Conservation (phyloP, 2,888 invertebrate genomes). For the Timandra comae region DNA sequence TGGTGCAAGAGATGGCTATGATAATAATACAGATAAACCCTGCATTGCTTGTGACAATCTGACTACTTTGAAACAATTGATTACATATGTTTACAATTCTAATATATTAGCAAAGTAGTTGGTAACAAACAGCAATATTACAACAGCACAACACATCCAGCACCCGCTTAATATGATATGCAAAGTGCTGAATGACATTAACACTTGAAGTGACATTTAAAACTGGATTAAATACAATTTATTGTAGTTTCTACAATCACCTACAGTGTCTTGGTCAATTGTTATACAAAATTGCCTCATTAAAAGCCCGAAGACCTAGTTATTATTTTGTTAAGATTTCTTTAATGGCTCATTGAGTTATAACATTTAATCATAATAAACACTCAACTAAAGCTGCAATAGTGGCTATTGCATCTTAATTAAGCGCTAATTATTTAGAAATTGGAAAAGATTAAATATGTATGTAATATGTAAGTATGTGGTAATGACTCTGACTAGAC, state of each 20-base stretch:
- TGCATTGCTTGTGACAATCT: slow-evolving; percentile 39
- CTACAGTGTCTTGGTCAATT: slow-evolving; percentile 24
- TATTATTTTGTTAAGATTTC: no score
- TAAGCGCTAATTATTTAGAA: no score
- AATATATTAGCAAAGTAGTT: slow-evolving; percentile 40
- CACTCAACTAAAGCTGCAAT: no score
- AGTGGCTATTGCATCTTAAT: no score
- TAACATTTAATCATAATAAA: no score
- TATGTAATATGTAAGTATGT: no score
- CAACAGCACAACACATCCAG: slow-evolving; percentile 47
- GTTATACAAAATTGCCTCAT: slow-evolving; percentile 5
- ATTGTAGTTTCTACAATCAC: slow-evolving; percentile 18
- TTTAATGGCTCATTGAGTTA: no score
- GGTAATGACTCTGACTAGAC: no score
- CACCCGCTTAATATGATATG: slow-evolving; percentile 34
- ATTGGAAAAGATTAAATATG: no score
- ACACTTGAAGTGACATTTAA: slow-evolving; percentile 33
- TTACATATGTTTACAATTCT: slow-evolving; percentile 30
- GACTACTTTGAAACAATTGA: slow-evolving; percentile 28
- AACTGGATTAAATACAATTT: slow-evolving; percentile 26
- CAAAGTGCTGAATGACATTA: slow-evolving; percentile 31
- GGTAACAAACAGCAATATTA: slow-evolving; percentile 49
- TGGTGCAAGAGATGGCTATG: slow-evolving; percentile 41
- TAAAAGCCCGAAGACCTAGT: slow-evolving; percentile 1
- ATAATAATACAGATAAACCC: slow-evolving; percentile 40